These are phyloP conservation scores for Gallinago jamesoni DNA, from an alignment of 2,113 vertebrate species.

Conservation along the genomic window DNA sequence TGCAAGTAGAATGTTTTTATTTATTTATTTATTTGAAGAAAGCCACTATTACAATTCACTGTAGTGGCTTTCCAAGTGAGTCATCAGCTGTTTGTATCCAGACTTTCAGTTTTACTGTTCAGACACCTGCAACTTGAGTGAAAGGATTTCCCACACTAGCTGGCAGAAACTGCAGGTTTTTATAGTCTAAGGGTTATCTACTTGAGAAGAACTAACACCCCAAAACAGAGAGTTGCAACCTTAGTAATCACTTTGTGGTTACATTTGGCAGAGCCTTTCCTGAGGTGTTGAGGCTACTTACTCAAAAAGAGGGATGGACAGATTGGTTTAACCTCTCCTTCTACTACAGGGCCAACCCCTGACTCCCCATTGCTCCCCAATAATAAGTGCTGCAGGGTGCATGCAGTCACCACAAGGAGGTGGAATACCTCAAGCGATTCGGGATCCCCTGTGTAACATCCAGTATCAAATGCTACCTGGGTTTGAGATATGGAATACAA, in stretches of 20 bases:
- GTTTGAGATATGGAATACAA: neutral
- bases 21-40: neutral
- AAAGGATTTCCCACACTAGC: neutral
- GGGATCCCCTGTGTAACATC: neutral
- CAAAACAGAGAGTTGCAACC: neutral
- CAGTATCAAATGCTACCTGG: neutral
- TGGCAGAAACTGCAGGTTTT: neutral
- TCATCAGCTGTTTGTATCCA: conserved; percentile 23
- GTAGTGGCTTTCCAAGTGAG: conserved; percentile 12
- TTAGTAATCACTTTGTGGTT: rapidly evolving
- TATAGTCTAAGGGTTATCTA: neutral
- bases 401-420: neutral
- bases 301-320: rapidly evolving
- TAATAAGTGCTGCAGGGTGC: neutral
- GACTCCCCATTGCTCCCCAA: neutral
- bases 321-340: neutral
- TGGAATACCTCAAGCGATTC: neutral
- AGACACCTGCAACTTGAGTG: neutral
- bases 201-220: neutral
- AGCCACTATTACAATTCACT: neutral
- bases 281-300: rapidly evolving
- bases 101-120: neutral
- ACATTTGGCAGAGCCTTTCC: neutral
- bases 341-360: neutral
- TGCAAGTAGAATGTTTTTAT: rapidly evolving